Percentiles rank a stretch among this genome's conserved stretches.
Evolutionary conservation across 2,797 vertebrate species (phyloP).

Genomic region (Furcifer pardalis): DNA sequence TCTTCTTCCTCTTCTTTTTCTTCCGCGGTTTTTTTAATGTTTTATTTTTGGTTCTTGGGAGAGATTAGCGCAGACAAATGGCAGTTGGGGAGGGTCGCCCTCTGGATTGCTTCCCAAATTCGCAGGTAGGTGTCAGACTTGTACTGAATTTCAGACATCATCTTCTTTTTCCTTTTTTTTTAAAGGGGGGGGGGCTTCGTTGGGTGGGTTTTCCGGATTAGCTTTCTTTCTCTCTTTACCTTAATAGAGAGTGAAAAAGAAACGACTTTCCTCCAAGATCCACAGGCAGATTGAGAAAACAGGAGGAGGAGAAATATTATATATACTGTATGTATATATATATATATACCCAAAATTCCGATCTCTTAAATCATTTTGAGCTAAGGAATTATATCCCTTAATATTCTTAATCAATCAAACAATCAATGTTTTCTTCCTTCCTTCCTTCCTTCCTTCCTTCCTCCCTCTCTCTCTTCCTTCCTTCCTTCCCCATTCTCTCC

Average conservation of each 20-base stretch:
- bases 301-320: not conserved
- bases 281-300: not conserved
- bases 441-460: too few relatives aligned
- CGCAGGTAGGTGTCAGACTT: constrained; percentile 99
- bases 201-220: too few relatives aligned
- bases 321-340: too few relatives aligned
- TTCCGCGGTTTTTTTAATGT: too few relatives aligned
- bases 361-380: not conserved
- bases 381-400: not conserved
- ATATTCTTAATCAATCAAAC: not conserved
- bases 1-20: too few relatives aligned
- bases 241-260: not conserved
- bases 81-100: constrained; percentile 35
- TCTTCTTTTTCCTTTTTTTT: too few relatives aligned
- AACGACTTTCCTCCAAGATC: not conserved
- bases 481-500: not conserved
- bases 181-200: too few relatives aligned
- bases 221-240: not conserved
- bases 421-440: too few relatives aligned
- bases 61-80: constrained; percentile 16
- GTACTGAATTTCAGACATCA: constrained; percentile 84
- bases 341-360: too few relatives aligned
- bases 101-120: constrained; percentile 79
- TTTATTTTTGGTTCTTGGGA: not conserved
- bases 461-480: not conserved